phyloP scores from a whole-genome alignment of 2,797 vertebrate genomes.

The Rhincodon typus region DNA sequence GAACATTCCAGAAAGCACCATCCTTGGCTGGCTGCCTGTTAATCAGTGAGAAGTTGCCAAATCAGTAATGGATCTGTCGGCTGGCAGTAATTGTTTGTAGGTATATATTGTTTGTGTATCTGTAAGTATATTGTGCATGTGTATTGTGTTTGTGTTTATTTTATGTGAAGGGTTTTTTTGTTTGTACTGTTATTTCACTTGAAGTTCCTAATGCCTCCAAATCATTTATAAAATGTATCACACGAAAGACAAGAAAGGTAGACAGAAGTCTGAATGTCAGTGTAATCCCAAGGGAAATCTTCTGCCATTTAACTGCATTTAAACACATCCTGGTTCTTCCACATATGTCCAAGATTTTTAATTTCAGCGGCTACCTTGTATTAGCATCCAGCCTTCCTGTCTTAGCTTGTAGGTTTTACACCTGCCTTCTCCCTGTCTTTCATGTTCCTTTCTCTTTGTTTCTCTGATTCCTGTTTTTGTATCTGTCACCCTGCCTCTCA shows the following conservation, averaged over 20 bases:
- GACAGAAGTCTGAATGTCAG: not conserved
- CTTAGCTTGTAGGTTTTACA: not conserved
- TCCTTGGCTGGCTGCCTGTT: not conserved
- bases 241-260: not conserved
- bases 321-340: not conserved
- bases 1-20: not conserved
- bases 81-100: not conserved
- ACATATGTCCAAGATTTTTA: not conserved
- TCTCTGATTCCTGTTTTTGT: not conserved
- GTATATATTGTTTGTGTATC: not conserved
- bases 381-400: not conserved
- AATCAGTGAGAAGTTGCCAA: not conserved
- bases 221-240: not conserved
- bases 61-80: not conserved
- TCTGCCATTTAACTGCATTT: not conserved
- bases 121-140: not conserved
- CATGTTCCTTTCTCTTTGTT: not conserved
- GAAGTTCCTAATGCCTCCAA: not conserved
- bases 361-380: not conserved
- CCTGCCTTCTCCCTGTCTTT: not conserved
- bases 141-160: not conserved
- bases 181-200: not conserved
- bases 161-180: not conserved
- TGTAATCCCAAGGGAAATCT: not conserved
- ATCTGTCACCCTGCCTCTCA: not conserved